These are phyloP conservation scores for Polyommatus iphigenia DNA, from an alignment of 2,888 invertebrate species.

Conservation along the genomic window DNA sequence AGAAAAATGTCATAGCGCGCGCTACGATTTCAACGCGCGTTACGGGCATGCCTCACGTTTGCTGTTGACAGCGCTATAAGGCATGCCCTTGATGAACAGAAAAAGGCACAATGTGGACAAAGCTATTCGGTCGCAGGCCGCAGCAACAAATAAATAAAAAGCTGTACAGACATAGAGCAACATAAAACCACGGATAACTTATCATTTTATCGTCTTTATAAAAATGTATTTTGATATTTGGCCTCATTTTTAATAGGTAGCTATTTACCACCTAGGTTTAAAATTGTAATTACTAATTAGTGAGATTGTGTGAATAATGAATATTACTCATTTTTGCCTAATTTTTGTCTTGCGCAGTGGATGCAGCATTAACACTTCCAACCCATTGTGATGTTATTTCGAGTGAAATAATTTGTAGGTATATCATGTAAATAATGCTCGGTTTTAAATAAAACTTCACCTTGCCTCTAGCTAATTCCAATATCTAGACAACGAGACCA, in stretches of 20 bases:
- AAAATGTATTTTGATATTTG: neutral
- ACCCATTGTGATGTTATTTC: neutral
- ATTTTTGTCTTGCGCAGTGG: neutral
- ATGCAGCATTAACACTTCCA: neutral
- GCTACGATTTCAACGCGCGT: too few relatives aligned
- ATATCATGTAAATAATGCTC: neutral
- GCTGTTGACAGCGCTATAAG: too few relatives aligned
- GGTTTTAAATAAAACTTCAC: neutral
- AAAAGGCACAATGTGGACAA: too few relatives aligned
- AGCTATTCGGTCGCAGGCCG: neutral
- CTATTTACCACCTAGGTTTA: neutral
- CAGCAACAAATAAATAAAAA: neutral
- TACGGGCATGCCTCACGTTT: too few relatives aligned
- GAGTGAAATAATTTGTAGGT: neutral
- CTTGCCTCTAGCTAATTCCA: neutral
- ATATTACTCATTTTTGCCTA: neutral
- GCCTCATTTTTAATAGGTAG: neutral
- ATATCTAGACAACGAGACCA: neutral
- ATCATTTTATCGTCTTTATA: neutral
- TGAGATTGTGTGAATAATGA: neutral
- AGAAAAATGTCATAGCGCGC: too few relatives aligned
- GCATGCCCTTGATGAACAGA: too few relatives aligned
- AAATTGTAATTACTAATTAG: neutral
- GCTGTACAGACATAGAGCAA: slow-evolving; percentile 7
- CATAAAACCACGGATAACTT: slow-evolving; percentile 12